Evolutionary conservation across 2,888 invertebrate genomes (phyloP).

Genomic region (Tipula confusa): DNA sequence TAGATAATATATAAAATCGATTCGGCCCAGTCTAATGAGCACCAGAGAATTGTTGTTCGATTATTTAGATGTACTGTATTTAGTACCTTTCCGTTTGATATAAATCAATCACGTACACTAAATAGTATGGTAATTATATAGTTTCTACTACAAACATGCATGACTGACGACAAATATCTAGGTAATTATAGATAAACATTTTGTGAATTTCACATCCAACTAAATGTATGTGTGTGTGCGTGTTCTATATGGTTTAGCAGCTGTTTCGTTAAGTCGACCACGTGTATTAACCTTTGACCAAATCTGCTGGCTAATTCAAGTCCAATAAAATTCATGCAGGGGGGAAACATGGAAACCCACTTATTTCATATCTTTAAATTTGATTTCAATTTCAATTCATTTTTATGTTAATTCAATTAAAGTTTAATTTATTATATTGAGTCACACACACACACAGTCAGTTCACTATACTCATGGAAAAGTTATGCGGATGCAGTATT

Average conservation of each 20-base stretch:
- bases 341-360: not conserved
- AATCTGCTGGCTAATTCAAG: not conserved
- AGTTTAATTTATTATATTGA: not conserved
- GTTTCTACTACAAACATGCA: not conserved
- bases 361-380: not conserved
- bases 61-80: not conserved
- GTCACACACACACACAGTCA: not conserved
- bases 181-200: not conserved
- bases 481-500: not conserved
- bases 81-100: not conserved
- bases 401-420: constrained; percentile 3
- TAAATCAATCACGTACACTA: not conserved
- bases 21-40: too few species aligned
- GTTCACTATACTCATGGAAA: not conserved
- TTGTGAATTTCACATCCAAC: not conserved
- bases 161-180: not conserved
- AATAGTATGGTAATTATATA: not conserved
- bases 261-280: not conserved
- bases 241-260: not conserved
- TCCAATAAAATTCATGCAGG: not conserved
- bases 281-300: not conserved
- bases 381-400: not conserved
- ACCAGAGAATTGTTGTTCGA: not conserved
- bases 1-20: not conserved
- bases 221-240: not conserved